Percentiles rank a stretch among this genome's conserved stretches.
phyloP scores from a whole-genome alignment of 2,113 vertebrate species.

The Morone chrysops region DNA sequence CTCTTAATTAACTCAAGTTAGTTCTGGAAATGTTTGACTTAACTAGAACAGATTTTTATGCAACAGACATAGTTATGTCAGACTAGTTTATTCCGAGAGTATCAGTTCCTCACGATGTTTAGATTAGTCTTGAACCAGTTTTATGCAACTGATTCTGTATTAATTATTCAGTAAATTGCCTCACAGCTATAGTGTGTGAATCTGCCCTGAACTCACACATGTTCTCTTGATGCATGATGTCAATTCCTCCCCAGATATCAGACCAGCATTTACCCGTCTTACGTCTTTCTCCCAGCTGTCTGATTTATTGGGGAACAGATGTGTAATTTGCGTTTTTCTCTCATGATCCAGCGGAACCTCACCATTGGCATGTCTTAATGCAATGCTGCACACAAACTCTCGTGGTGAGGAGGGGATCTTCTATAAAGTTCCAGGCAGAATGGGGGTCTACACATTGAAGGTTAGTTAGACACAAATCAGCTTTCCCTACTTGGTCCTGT shows the following conservation, averaged over 20 bases:
- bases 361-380: slow-evolving; percentile 97
- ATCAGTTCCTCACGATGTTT: neutral
- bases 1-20: slow-evolving; percentile 2
- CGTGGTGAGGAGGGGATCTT: slow-evolving; percentile 98
- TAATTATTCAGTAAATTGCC: slow-evolving; percentile 15
- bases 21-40: slow-evolving; percentile 4
- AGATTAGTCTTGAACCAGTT: slow-evolving; percentile 8
- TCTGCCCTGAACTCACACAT: slow-evolving; percentile 31
- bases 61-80: slow-evolving; percentile 25
- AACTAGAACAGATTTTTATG: slow-evolving; percentile 25
- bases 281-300: slow-evolving; percentile 13
- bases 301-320: slow-evolving; percentile 35
- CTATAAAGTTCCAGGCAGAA: slow-evolving; percentile 98
- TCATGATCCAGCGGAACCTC: slow-evolving; percentile 91
- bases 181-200: slow-evolving; percentile 5
- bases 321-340: slow-evolving; percentile 61
- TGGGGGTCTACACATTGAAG: slow-evolving; percentile 99
- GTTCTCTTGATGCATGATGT: slow-evolving; percentile 56
- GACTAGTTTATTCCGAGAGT: slow-evolving; percentile 6
- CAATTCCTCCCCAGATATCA: slow-evolving; percentile 40
- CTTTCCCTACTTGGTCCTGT: neutral
- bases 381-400: slow-evolving; percentile 99
- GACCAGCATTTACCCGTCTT: slow-evolving; percentile 40
- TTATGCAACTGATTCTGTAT: slow-evolving; percentile 48
- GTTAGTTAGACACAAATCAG: slow-evolving; percentile 78